These are phyloP conservation scores for Apostichopus californicus DNA, from an alignment of 35 echinoderm and acorn worm genomes.

Conservation along the genomic window DNA sequence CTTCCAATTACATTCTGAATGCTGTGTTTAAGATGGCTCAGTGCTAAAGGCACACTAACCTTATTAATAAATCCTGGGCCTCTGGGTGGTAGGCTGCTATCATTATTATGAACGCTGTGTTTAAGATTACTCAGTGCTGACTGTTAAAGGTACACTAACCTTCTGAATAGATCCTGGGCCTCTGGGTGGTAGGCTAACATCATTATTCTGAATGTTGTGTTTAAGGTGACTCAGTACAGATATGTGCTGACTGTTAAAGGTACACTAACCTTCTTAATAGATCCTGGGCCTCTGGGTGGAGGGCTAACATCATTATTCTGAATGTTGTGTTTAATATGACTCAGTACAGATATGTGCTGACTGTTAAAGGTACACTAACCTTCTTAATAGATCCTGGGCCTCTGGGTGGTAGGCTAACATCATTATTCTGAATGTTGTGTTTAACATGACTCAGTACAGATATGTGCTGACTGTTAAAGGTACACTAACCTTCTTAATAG, in stretches of 20 bases:
- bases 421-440: neutral
- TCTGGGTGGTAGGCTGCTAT: constrained; percentile 52
- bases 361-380: neutral
- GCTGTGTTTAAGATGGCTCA: neutral
- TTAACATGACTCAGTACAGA: neutral
- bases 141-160: neutral
- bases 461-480: neutral
- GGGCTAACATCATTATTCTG: neutral
- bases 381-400: neutral
- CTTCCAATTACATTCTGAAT: no score
- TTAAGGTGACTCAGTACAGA: neutral
- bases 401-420: constrained; percentile 28
- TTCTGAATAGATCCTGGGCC: neutral
- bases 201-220: no score
- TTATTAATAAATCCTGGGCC: neutral
- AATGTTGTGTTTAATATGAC: neutral
- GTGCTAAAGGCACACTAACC: neutral
- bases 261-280: neutral
- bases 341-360: constrained; percentile 30
- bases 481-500: neutral
- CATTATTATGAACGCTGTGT: no score
- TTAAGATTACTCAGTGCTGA: neutral
- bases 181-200: constrained; percentile 52
- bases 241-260: neutral
- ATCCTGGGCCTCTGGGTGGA: constrained; percentile 31